A percentile compares a stretch with the other conserved stretches of the same genome.
Evolutionary conservation across 2,888 invertebrate genomes (phyloP).

Genomic region (Andrena camellia): DNA sequence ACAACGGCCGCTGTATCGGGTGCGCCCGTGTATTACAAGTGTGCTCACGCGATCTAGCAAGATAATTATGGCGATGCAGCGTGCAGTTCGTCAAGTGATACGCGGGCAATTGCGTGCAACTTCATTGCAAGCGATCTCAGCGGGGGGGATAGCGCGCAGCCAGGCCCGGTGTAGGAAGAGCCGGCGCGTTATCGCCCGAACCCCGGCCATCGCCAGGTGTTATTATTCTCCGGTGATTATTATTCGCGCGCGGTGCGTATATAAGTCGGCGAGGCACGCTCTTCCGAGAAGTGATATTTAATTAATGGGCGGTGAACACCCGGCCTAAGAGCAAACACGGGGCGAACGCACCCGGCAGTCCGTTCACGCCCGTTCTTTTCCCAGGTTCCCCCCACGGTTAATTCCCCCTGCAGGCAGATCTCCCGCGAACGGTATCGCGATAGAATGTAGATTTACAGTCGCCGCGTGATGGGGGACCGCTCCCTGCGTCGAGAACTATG

Average conservation of each 20-base stretch:
- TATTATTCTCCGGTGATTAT: constrained; percentile 68
- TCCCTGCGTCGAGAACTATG: too few relatives aligned
- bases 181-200: constrained; percentile 41
- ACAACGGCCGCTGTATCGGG: constrained; percentile 27
- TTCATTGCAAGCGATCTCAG: constrained; percentile 36
- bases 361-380: constrained; percentile 29
- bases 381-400: too few relatives aligned
- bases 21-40: constrained; percentile 37
- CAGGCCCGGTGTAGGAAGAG: constrained; percentile 5
- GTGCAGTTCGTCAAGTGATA: constrained; percentile 61
- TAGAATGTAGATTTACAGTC: constrained; percentile 7
- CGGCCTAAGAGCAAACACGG: constrained; percentile 49
- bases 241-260: constrained; percentile 54
- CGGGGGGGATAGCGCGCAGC: constrained; percentile 20
- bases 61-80: constrained; percentile 64
- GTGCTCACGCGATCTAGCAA: constrained; percentile 63
- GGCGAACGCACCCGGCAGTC: constrained; percentile 27
- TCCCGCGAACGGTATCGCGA: constrained; percentile 14
- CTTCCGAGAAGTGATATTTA: constrained; percentile 69
- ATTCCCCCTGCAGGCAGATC: too few relatives aligned
- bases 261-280: constrained; percentile 37
- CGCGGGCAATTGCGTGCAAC: constrained; percentile 62
- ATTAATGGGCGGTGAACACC: constrained; percentile 63
- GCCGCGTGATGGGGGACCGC: too few relatives aligned
- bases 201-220: constrained; percentile 38